phyloP scores from a whole-genome alignment of 2,888 invertebrate species.

The Polymixis flavicincta region DNA sequence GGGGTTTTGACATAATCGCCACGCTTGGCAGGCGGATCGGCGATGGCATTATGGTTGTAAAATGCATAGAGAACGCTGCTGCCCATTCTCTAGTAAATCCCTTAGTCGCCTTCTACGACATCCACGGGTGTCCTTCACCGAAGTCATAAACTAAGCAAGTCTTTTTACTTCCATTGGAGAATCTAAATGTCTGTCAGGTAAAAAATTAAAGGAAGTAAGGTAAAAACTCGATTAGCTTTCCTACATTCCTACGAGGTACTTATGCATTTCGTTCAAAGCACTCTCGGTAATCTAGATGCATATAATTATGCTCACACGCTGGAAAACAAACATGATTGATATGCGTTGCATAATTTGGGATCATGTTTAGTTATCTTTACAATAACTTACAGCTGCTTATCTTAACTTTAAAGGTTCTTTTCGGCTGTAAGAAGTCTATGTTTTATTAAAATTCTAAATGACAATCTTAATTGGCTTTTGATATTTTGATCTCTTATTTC shows the following conservation, averaged over 20 bases:
- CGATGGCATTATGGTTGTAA: too few species aligned
- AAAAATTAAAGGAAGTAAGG: neutral
- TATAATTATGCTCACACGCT: conserved; percentile 9
- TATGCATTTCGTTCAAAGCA: conserved; percentile 19
- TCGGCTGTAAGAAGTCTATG: neutral
- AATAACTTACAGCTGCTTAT: conserved; percentile 32
- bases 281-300: conserved; percentile 3
- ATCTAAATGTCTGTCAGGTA: neutral
- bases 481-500: too few species aligned
- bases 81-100: too few species aligned
- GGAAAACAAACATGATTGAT: conserved; percentile 30
- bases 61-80: too few species aligned
- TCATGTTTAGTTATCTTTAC: conserved; percentile 13
- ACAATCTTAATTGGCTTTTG: too few species aligned
- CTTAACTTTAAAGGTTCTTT: conserved; percentile 8
- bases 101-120: too few species aligned
- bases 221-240: neutral
- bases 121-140: too few species aligned
- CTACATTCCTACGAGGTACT: conserved; percentile 8
- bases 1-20: too few species aligned
- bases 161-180: neutral
- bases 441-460: too few species aligned
- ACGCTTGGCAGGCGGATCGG: too few species aligned
- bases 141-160: too few species aligned
- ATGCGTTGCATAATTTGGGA: conserved; percentile 42